These are phyloP conservation scores for Archips crataeganus DNA, from an alignment of 2,888 invertebrate species.

Conservation along the genomic window DNA sequence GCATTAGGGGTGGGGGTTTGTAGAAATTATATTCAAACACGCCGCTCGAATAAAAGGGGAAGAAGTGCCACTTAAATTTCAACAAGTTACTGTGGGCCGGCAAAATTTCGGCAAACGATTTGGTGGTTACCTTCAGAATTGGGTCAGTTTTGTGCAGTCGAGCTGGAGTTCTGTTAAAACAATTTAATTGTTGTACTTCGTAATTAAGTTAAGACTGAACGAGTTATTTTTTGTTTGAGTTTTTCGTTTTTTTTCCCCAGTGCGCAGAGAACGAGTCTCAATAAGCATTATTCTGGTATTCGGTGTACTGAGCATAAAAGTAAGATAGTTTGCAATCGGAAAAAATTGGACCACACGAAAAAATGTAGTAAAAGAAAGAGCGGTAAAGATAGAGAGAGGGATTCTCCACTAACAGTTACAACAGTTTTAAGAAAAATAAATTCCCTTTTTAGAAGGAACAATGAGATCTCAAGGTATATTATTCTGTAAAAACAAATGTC, in stretches of 20 bases:
- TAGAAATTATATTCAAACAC: slow-evolving; percentile 34
- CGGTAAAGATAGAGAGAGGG: too few species aligned
- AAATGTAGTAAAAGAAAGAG: too few species aligned
- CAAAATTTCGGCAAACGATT: slow-evolving; percentile 23
- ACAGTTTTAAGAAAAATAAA: too few species aligned
- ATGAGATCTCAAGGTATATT: too few species aligned
- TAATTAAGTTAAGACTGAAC: slow-evolving; percentile 7
- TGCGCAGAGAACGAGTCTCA: not conserved
- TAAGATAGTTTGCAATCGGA: too few species aligned
- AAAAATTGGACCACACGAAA: too few species aligned
- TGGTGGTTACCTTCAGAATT: slow-evolving; percentile 23
- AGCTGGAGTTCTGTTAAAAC: slow-evolving; percentile 15
- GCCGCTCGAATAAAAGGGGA: slow-evolving; percentile 20
- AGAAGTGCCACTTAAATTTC: slow-evolving; percentile 37
- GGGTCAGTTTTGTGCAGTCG: slow-evolving; percentile 39
- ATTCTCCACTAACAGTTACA: too few species aligned
- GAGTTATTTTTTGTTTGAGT: not conserved
- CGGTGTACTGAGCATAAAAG: too few species aligned
- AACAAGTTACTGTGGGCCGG: slow-evolving; percentile 39
- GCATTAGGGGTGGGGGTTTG: slow-evolving; percentile 19
- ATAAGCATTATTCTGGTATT: not conserved
- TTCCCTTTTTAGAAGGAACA: too few species aligned
- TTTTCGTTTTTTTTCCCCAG: not conserved
- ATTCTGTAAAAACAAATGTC: too few species aligned
- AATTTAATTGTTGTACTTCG: slow-evolving; percentile 5